Conservation (phyloP, 2,888 invertebrate genomes). For the Ophioninae sp. region DNA sequence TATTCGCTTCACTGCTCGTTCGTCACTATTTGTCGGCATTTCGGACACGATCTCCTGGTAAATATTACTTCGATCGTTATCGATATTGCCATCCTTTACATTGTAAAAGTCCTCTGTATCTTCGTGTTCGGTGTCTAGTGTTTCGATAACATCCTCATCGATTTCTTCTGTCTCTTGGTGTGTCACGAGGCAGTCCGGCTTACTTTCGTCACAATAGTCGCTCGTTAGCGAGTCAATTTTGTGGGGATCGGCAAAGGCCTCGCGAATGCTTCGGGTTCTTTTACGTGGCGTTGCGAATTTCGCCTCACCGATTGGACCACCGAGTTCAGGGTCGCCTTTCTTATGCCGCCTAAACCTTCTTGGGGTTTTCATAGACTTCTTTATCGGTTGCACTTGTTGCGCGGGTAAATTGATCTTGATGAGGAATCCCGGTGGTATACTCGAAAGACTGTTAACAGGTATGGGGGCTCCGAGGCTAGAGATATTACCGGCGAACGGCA, state of each 20-base stretch:
- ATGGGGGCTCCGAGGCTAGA: slow-evolving; percentile 78
- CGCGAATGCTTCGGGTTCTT: slow-evolving; percentile 33
- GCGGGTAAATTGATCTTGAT: slow-evolving; percentile 79
- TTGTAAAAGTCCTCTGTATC: slow-evolving; percentile 10
- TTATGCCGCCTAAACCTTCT: slow-evolving; percentile 58
- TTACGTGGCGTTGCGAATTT: slow-evolving; percentile 12
- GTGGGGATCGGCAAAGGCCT: not conserved
- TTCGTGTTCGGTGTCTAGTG: slow-evolving; percentile 39
- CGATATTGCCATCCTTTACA: slow-evolving; percentile 9
- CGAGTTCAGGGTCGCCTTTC: not conserved
- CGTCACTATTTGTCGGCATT: slow-evolving; percentile 36
- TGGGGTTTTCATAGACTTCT: slow-evolving; percentile 57
- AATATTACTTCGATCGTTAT: slow-evolving; percentile 58
- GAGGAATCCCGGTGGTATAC: slow-evolving; percentile 78
- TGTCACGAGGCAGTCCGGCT: not conserved
- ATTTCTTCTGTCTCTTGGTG: slow-evolving; percentile 12
- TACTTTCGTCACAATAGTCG: slow-evolving; percentile 4
- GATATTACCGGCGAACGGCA: slow-evolving; percentile 78
- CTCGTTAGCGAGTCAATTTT: not conserved
- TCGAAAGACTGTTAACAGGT: slow-evolving; percentile 78
- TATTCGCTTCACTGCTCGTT: slow-evolving; percentile 41
- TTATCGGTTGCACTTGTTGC: slow-evolving; percentile 60
- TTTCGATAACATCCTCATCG: slow-evolving; percentile 37
- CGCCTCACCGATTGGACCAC: slow-evolving; percentile 1
- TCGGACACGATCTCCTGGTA: slow-evolving; percentile 27